Evolutionary conservation across 2,113 vertebrate species (phyloP).

Genomic region (Electrona antarctica): DNA sequence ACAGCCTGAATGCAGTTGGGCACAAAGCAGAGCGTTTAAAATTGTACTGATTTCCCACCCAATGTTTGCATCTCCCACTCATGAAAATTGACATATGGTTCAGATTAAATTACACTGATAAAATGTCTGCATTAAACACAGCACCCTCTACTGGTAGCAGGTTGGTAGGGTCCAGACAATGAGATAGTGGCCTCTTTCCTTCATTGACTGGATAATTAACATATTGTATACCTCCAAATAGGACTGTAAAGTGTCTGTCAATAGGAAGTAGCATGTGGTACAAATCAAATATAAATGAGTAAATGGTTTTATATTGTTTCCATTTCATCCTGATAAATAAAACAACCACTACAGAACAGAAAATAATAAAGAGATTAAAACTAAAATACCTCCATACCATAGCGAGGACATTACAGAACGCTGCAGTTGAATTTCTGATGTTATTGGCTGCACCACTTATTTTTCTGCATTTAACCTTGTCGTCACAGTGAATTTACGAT

Average conservation of each 20-base stretch:
- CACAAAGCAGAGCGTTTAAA: constrained; percentile 73
- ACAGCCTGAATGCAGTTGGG: constrained; percentile 71
- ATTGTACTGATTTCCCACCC: constrained; percentile 76
- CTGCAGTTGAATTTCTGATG: constrained; percentile 59
- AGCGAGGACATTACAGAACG: constrained; percentile 32
- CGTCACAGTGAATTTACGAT: constrained; percentile 65
- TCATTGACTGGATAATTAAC: background rate
- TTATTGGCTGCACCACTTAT: constrained; percentile 50
- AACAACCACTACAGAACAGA: too few relatives aligned
- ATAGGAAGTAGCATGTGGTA: too few relatives aligned
- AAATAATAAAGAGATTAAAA: too few relatives aligned
- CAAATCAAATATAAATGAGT: too few relatives aligned
- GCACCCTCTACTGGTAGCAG: constrained; percentile 70
- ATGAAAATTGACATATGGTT: constrained; percentile 79
- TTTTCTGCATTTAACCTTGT: constrained; percentile 57
- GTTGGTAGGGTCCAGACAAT: constrained; percentile 15
- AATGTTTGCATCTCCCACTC: constrained; percentile 78
- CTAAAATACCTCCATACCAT: too few relatives aligned
- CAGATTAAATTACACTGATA: constrained; percentile 77
- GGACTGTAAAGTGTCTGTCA: too few relatives aligned
- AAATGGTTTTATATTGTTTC: too few relatives aligned
- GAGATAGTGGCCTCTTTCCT: background rate
- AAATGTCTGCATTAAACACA: constrained; percentile 61
- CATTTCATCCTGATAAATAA: too few relatives aligned
- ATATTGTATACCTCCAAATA: too few relatives aligned